These are phyloP conservation scores for Lottia gigantea DNA, from an alignment of 2,888 invertebrate genomes.

Conservation along the genomic window DNA sequence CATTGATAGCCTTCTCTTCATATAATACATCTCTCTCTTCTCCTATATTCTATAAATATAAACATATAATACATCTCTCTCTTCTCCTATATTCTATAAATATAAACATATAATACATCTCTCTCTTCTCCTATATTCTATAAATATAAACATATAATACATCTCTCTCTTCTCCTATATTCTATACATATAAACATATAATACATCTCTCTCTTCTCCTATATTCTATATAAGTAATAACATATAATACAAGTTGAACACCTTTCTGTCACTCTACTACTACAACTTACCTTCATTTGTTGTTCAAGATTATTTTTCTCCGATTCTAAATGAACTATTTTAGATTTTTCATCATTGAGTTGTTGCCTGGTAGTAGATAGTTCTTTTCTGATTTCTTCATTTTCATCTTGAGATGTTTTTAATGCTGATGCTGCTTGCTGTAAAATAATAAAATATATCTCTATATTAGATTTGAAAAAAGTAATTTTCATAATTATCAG, in stretches of 20 bases:
- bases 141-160: slow-evolving; percentile 27
- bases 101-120: slow-evolving; percentile 33
- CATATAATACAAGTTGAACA: too few relatives aligned
- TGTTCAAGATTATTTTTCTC: slow-evolving; percentile 23
- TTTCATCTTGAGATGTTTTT: slow-evolving; percentile 41
- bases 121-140: slow-evolving; percentile 52
- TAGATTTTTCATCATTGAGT: slow-evolving; percentile 26
- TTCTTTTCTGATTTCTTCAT: slow-evolving; percentile 39
- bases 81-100: slow-evolving; percentile 47
- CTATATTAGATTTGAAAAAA: too few relatives aligned
- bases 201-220: slow-evolving; percentile 48
- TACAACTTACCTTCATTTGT: slow-evolving; percentile 24
- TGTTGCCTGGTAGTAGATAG: slow-evolving; percentile 29
- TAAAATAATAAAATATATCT: too few relatives aligned
- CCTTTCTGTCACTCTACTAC: background rate
- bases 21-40: slow-evolving; percentile 49
- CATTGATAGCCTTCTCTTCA: slow-evolving; percentile 44
- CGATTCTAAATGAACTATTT: slow-evolving; percentile 18
- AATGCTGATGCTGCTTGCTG: slow-evolving; percentile 34
- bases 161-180: slow-evolving; percentile 50
- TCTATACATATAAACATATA: slow-evolving; percentile 34
- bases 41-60: slow-evolving; percentile 38
- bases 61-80: slow-evolving; percentile 36
- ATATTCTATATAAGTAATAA: slow-evolving; percentile 36
- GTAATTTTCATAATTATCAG: too few relatives aligned